Evolutionary conservation across 1,140 invertebrate genomes (phyloP), one percentile per base, ranked within the genome.

Genomic region (Trichonephila inaurata): DNA sequence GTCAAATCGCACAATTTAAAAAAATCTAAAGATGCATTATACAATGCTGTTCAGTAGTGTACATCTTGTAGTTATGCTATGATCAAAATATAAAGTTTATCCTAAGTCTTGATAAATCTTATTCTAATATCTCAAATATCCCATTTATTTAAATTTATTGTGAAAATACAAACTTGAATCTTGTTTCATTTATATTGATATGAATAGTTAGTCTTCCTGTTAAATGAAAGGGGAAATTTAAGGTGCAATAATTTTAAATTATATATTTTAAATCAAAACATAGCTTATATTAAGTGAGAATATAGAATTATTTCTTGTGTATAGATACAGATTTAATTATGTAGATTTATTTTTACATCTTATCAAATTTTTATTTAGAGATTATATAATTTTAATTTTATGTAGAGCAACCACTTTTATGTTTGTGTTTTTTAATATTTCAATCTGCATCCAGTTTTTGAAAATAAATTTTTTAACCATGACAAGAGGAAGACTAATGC

Each of bases 1-100:
- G 92, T 93, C 92, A 61, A 93, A 93, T 93, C 92, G 92, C 92
- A 93, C 92, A 93, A 93, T 93, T 89, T 93, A 89, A 91, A 40
- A 28, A 81, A 58, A 33, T 69, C 18, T 77, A 77, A 77, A 33
- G 72, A 33, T 77, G 72, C 72, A 77, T 77, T 77, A 24, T 77
- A 14, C 33, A 77, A 77, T 77, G 72, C 72, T 77, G 28, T 77
- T 77, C 72, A 40, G 72, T 77, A 16, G 33, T 77, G 72, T 77
- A 77, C 10, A 51, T 77, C 33, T 77, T 77, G 72, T 77, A 77
- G 72, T 77, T n/a, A 77, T 77, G 72, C 72, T 40, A 77, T 77
- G 72, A 77, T 77, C 72, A 77, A 77, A 77, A 24, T 69, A 21
- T 69, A 69, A 69, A 69, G 24, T 69, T 77, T 77, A 77, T 28